Evolutionary conservation across 2,888 invertebrate species (phyloP).

Genomic region (Alsophila aescularia): DNA sequence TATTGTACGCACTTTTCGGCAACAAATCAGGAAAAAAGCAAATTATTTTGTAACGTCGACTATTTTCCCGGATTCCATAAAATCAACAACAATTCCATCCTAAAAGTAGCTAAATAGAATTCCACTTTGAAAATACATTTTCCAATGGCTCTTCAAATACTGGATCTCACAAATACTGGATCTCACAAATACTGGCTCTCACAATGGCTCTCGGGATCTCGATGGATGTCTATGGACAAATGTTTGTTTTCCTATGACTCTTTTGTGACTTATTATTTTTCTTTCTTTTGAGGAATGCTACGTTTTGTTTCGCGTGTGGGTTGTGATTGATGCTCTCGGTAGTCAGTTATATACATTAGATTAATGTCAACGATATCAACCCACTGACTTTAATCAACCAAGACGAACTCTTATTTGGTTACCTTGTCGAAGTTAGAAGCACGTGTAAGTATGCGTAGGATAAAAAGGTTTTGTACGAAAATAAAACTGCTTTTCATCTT

Average conservation of each 20-base stretch:
- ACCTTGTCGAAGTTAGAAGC: no score
- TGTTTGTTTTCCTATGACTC: slow-evolving; percentile 15
- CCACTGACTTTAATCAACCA: no score
- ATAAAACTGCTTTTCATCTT: no score
- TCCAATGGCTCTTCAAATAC: slow-evolving; percentile 12
- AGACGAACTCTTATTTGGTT: no score
- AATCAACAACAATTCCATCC: background rate
- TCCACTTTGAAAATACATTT: slow-evolving; percentile 10
- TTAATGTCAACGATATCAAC: no score
- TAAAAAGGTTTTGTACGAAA: no score
- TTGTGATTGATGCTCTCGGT: background rate
- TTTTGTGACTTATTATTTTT: slow-evolving; percentile 18
- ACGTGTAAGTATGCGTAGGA: no score
- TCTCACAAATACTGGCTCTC: slow-evolving; percentile 9
- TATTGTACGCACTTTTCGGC: no score
- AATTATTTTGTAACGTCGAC: no score
- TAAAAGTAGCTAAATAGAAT: slow-evolving; percentile 10
- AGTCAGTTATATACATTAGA: no score
- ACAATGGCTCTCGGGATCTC: slow-evolving; percentile 14
- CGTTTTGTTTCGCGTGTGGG: background rate
- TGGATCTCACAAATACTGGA: slow-evolving; percentile 9
- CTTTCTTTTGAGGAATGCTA: background rate
- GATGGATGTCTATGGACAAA: slow-evolving; percentile 11
- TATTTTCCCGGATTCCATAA: no score
- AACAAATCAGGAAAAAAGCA: no score